Conservation (phyloP, 1,140 invertebrate genomes). For the Drosophila ohnishii region DNA sequence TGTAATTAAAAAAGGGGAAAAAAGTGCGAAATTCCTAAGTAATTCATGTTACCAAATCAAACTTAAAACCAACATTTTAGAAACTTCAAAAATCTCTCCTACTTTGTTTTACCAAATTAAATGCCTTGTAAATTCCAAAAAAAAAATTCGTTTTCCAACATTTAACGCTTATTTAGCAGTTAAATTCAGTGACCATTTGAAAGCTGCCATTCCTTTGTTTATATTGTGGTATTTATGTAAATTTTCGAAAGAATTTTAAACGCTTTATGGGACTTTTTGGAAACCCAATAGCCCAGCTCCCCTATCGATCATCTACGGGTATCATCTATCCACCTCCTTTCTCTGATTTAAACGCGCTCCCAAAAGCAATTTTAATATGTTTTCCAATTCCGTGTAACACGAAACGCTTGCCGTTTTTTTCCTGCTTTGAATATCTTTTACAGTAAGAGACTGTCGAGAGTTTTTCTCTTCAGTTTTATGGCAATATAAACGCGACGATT, state of each 20-base stretch:
- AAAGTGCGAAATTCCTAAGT: neutral
- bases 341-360: conserved; percentile 24
- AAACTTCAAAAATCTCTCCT: neutral
- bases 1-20: neutral
- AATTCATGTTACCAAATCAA: too few relatives aligned
- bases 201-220: conserved; percentile 28
- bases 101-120: neutral
- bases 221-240: conserved; percentile 38
- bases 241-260: conserved; percentile 48
- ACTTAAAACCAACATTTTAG: neutral
- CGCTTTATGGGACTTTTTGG: conserved; percentile 35
- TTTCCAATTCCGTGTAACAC: conserved; percentile 68
- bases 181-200: conserved; percentile 2
- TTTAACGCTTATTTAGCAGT: conserved; percentile 23
- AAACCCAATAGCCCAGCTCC: conserved; percentile 40
- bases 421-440: conserved; percentile 27
- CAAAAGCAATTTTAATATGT: conserved; percentile 47
- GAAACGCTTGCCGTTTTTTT: conserved; percentile 54
- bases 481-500: conserved; percentile 80
- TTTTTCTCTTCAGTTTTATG: conserved; percentile 65
- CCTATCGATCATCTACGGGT: conserved; percentile 56
- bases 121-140: neutral
- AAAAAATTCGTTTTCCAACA: conserved; percentile 3
- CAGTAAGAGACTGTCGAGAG: conserved; percentile 46
- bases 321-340: conserved; percentile 22